Evolutionary conservation across 2,797 vertebrate species (phyloP), one percentile per base, ranked within the genome.

Genomic region (Scolopax rusticola): DNA sequence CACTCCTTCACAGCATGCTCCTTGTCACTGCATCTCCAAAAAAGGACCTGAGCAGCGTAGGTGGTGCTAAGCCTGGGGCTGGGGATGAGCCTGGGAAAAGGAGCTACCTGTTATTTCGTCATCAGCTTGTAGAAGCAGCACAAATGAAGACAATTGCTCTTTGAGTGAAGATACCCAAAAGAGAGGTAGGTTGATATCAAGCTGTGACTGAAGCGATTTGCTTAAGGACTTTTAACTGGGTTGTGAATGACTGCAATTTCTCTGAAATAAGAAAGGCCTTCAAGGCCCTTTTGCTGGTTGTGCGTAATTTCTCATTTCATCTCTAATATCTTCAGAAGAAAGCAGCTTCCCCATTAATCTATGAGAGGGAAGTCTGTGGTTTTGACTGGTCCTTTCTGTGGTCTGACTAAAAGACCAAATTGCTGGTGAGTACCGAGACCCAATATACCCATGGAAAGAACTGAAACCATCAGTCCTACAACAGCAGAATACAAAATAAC

Each of bases 1-100:
- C 4, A 2, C 14, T 69, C 43, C 76, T 48, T 53, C 61, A 30
- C 2, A 1, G 4, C 1, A 0, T 30, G 18, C 11, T 57, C 12
- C 74, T 59, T 79, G 74, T 38, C 27, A 73, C 23, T 41, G 38
- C 9, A 10, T n/a, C 51, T 47, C 50, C 17, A 47, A 40, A 38
- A 57, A 51, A 53, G 5, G 15, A 61, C 15, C n/a, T 23, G 19
- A 59, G 43, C 21, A 6, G 11, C 4, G 2, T 23, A n/a, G 14
- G 16, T 19, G 21, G 27, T 47, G 16, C 32, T 63, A 36, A 77
- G 33, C 21, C 69, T 51, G 47, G 20, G 36, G 51, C 63, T 81
- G 8, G 8, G 12, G 4, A 87, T 23, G 33, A 63, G 41, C 21
- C 15, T 36, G 61, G 32, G 50, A 25, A 50, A 81, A 65, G 24